Evolutionary conservation across 2,888 invertebrate species (phyloP), one percentile per base, ranked within the genome.

Genomic region (Lutraria lutraria): DNA sequence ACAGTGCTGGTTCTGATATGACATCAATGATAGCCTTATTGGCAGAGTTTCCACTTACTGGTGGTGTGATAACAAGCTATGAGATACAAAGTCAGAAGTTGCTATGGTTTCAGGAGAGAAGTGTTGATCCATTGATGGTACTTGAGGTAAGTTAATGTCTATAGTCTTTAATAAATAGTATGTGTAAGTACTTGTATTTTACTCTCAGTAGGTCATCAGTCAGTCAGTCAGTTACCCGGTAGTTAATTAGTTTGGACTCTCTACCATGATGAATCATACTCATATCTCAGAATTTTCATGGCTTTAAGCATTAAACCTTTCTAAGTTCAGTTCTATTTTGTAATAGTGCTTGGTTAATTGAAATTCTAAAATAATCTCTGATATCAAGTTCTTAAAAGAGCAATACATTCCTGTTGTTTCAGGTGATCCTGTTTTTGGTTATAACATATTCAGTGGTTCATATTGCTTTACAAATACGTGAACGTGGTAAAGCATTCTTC

Each of bases 1-100:
- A 97, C 96, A 98, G 98, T 95, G 97, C 97, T 0, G 98, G 98
- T 95, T 96, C 97, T 29, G 98, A 98, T 95, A 96, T 98, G 21
- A 98, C 98, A 95, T 97, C 97, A 89, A 97, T 97, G 80, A 96
- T 97, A 12, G 92, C 94, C 0, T 83, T 95, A 25, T 85, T 95
- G 53, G 88, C 95, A 13, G 96, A 96, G 91, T 95, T 96, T 85
- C 95, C 95, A 21, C 91, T 95, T n/a, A 93, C 95, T 87, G 95
- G 95, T n/a, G 94, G 94, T 13, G 91, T 95, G n/a, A 92, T 95
- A 85, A 92, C 94, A 29, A 93, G 94, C 82, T 93, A 93, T 68
- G 93, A 94, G 56, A 93, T 96, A 83, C 93, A 94, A 87, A 94
- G 94, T 79, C 94, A 96, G 87, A 93, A 93, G 68, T 93, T 95